Percentiles rank a stretch among this genome's conserved stretches.
phyloP scores from a whole-genome alignment of 2,888 invertebrate species.

The Leptarthrus brevirostris region DNA sequence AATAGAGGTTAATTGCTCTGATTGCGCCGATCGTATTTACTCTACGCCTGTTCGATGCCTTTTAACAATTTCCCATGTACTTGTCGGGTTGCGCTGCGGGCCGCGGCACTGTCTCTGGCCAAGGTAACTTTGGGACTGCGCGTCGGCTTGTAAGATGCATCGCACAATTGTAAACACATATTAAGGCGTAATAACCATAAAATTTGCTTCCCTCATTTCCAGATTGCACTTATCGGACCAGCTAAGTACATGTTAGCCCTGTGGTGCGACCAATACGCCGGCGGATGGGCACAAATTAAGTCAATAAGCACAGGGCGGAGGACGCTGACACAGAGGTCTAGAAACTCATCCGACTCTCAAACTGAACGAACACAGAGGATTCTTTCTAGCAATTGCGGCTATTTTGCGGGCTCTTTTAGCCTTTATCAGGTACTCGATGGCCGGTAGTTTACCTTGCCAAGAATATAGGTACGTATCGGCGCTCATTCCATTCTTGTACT shows the following conservation, averaged over 20 bases:
- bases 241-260: conserved; percentile 37
- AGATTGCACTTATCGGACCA: conserved; percentile 49
- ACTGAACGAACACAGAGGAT: background rate
- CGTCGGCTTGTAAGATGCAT: conserved; percentile 28
- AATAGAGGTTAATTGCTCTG: conserved; percentile 30
- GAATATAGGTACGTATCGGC: background rate
- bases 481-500: background rate
- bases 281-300: conserved; percentile 49
- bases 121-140: too few relatives aligned
- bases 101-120: too few relatives aligned
- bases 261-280: background rate
- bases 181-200: conserved; percentile 56
- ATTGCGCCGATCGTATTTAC: conserved; percentile 35
- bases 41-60: conserved; percentile 10
- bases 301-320: conserved; percentile 49
- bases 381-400: background rate
- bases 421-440: conserved; percentile 20
- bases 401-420: background rate
- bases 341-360: background rate
- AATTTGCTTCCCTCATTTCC: conserved; percentile 56
- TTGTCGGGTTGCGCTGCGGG: too few relatives aligned
- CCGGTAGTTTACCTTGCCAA: conserved; percentile 9
- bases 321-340: conserved; percentile 12
- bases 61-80: conserved; percentile 25
- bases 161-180: conserved; percentile 56